Evolutionary conservation across 2,113 vertebrate species (phyloP).

Genomic region (Myotis lucifugus): DNA sequence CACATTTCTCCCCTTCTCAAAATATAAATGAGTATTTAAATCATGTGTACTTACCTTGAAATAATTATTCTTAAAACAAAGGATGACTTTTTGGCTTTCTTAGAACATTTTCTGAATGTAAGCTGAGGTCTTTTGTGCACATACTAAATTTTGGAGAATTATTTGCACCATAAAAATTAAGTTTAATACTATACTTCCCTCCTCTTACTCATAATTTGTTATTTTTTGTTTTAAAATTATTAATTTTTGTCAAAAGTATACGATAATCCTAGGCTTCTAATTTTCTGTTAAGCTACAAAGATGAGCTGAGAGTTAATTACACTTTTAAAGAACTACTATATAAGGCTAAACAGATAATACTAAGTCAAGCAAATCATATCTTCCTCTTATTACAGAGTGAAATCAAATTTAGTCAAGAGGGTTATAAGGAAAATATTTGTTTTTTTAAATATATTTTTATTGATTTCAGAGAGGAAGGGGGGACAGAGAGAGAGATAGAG

Average conservation of each 20-base stretch:
- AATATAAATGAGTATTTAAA: slow-evolving; percentile 26
- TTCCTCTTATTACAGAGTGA: neutral
- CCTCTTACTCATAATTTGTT: neutral
- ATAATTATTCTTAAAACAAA: slow-evolving; percentile 14
- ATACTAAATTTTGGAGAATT: slow-evolving; percentile 8
- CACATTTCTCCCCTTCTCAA: neutral
- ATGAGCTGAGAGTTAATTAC: neutral
- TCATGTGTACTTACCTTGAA: slow-evolving; percentile 3
- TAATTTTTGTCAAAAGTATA: slow-evolving; percentile 18
- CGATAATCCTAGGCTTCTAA: slow-evolving; percentile 1
- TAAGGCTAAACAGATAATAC: neutral
- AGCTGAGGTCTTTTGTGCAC: neutral
- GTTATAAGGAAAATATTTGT: neutral
- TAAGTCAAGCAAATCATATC: slow-evolving; percentile 10
- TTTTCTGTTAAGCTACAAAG: neutral
- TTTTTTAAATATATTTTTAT: no score
- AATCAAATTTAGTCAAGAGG: slow-evolving; percentile 7
- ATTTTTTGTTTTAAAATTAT: slow-evolving; percentile 44
- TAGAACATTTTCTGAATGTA: slow-evolving; percentile 42
- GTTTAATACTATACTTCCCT: neutral
- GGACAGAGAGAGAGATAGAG: no score
- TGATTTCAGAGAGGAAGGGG: no score
- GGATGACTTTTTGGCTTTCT: neutral
- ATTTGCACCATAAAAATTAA: slow-evolving; percentile 24
- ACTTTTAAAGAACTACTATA: slow-evolving; percentile 35